These are phyloP conservation scores for Erannis defoliaria DNA, from an alignment of 2,888 invertebrate species.

Conservation along the genomic window DNA sequence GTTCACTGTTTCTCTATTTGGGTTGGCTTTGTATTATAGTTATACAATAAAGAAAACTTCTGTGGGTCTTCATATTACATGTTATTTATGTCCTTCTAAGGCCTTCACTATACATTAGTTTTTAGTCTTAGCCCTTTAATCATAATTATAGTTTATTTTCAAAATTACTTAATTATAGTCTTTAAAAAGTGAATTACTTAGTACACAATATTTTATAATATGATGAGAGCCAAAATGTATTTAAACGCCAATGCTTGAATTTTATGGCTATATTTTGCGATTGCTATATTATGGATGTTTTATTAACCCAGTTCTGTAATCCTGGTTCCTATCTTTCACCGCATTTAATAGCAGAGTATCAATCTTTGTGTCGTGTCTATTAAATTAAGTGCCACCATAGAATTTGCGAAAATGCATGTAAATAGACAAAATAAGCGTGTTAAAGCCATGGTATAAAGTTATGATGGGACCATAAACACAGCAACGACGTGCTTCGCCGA, in stretches of 20 bases:
- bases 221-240: neutral
- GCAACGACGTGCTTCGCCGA: constrained; percentile 34
- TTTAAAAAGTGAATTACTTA: neutral
- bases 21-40: constrained; percentile 7
- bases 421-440: constrained; percentile 38
- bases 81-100: too few species aligned
- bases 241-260: constrained; percentile 17
- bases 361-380: constrained; percentile 27
- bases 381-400: constrained; percentile 35
- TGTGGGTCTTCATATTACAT: too few species aligned
- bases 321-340: neutral
- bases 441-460: constrained; percentile 38
- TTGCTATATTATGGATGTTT: constrained; percentile 7
- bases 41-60: neutral
- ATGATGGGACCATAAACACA: constrained; percentile 33
- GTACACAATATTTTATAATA: too few species aligned
- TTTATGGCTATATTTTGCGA: constrained; percentile 16
- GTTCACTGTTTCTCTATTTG: constrained; percentile 40
- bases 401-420: constrained; percentile 36
- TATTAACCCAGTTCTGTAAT: constrained; percentile 7
- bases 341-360: constrained; percentile 21
- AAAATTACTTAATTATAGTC: too few species aligned
- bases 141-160: too few species aligned
- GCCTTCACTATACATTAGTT: too few species aligned
- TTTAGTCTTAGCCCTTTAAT: too few species aligned